Conservation (phyloP, 2,797 vertebrate genomes). For the Ara ararauna region DNA sequence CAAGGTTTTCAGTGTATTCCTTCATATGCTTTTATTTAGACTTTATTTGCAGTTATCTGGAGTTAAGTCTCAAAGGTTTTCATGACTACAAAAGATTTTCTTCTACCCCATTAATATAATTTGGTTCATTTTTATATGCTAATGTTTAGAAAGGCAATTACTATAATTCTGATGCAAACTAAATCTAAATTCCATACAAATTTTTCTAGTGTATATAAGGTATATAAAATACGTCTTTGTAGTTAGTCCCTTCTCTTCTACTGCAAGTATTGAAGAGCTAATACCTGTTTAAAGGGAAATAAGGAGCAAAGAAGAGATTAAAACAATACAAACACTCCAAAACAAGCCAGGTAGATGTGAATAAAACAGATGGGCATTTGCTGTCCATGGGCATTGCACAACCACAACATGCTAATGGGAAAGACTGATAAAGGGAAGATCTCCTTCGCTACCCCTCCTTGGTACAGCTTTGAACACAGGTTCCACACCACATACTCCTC, state of each 20-base stretch:
- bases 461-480: neutral
- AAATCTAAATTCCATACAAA: neutral
- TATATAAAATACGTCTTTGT: neutral
- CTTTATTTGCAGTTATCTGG: neutral
- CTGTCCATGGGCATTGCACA: fast-evolving
- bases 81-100: neutral
- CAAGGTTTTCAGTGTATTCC: neutral
- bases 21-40: neutral
- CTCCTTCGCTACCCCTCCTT: neutral
- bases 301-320: neutral
- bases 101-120: neutral
- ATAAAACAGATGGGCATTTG: neutral
- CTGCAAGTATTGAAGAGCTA: neutral
- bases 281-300: neutral
- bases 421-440: neutral
- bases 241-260: neutral
- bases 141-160: neutral
- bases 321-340: neutral
- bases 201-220: neutral
- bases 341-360: neutral
- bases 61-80: neutral
- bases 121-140: neutral
- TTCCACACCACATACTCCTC: neutral
- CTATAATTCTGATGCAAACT: neutral
- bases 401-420: neutral